phyloP scores from a whole-genome alignment of 2,888 invertebrate genomes.

The Hermaeophaga mercurialis region DNA sequence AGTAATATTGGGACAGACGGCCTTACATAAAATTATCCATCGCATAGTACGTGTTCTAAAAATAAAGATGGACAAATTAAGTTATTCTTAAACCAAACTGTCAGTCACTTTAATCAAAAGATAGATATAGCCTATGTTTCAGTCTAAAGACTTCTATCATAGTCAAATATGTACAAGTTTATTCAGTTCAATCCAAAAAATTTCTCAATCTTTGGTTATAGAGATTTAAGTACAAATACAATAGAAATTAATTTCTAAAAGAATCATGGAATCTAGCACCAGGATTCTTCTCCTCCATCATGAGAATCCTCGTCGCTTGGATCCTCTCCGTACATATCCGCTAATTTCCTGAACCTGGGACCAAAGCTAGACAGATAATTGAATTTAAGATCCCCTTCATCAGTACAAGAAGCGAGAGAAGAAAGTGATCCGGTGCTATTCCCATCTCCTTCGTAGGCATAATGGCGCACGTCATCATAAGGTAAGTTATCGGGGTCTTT shows the following conservation, averaged over 20 bases:
- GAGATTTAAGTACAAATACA: constrained; percentile 46
- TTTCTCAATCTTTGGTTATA: constrained; percentile 49
- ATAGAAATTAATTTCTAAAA: constrained; percentile 27
- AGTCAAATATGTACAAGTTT: constrained; percentile 34
- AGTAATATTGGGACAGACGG: constrained; percentile 30
- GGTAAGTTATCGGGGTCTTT: constrained; percentile 90
- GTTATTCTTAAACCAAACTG: constrained; percentile 23
- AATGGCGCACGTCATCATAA: constrained; percentile 95
- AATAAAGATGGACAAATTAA: constrained; percentile 10
- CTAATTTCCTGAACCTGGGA: constrained; percentile 91
- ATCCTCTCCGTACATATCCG: constrained; percentile 93
- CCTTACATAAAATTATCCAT: constrained; percentile 16
- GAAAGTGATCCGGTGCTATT: constrained; percentile 90
- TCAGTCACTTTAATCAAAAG: constrained; percentile 19
- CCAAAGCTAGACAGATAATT: constrained; percentile 94
- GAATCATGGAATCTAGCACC: constrained; percentile 65
- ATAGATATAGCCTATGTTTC: constrained; percentile 28
- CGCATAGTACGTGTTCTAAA: constrained; percentile 11
- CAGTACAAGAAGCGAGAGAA: constrained; percentile 80
- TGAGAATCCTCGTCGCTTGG: constrained; percentile 81
- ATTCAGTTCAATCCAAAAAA: constrained; percentile 46
- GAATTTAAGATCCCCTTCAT: constrained; percentile 78
- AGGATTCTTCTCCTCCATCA: constrained; percentile 79
- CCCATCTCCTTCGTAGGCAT: constrained; percentile 97
- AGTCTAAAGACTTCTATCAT: constrained; percentile 33